Evolutionary conservation across 2,888 invertebrate species (phyloP), one percentile per base, ranked within the genome.

Genomic region (Mesoligia furuncula): DNA sequence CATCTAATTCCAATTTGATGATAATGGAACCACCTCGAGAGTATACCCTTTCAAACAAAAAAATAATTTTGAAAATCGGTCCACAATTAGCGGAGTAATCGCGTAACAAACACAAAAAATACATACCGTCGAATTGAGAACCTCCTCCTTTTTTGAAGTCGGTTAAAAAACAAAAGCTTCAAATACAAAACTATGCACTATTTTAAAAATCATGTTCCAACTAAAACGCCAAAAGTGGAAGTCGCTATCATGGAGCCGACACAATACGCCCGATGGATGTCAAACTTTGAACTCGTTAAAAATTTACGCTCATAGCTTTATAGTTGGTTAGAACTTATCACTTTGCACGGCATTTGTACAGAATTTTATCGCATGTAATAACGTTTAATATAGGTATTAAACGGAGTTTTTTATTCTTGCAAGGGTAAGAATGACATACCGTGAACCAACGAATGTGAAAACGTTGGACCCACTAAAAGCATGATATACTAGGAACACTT

Each of bases 231-330:
- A 27, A 79, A 90, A 89, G 86, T 87, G 87, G 87, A 90, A 81
- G 78, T 73, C 72, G 84, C 86, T 88, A 73, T 80, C 82, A 84
- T 80, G 76, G 84, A 86, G 79, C 75, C 75, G 71, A 78, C 89
- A 87, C 87, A 88, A 88, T 80, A 84, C 80, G 83, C 81, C 77
- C 85, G 82, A 90, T 89, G 90, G 81, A 90, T 89, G 90, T 91
- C 87, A 92, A 92, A 92, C 90, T 91, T 91, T 89, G 89, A 86
- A 93, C 92, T 93, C 91, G 90, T 93, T 91, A 92, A 92, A 93
- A 92, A 90, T 91, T 91, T 90, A 90, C 87, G 85, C 90, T 86
- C 88, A 88, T 87, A 87, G 86, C 86, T 88, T 75, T 83, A 36
- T 62, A 89, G 88, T 89, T 88, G 85, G 89, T 90, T 89, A 88